phyloP scores from a whole-genome alignment of 1,140 invertebrate species.

The Monomorium pharaonis region DNA sequence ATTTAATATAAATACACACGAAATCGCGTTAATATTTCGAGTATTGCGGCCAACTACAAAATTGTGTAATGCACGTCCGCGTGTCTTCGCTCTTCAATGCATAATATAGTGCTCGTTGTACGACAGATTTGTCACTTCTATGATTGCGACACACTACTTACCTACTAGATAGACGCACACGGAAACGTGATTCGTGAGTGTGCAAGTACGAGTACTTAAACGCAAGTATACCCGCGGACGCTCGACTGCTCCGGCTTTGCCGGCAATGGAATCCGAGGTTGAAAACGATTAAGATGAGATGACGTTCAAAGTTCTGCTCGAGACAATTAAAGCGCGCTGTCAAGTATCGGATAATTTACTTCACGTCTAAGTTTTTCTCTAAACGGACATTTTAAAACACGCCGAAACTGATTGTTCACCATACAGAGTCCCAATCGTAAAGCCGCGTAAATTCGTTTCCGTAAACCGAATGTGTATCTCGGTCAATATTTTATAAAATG shows the following conservation, averaged over 20 bases:
- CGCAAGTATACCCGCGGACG: constrained; percentile 36
- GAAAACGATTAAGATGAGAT: constrained; percentile 46
- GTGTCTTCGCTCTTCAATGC: constrained; percentile 38
- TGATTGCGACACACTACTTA: constrained; percentile 75
- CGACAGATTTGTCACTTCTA: constrained; percentile 75
- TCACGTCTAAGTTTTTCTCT: constrained; percentile 10
- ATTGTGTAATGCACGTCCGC: constrained; percentile 40
- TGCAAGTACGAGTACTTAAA: constrained; percentile 60
- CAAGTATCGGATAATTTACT: not conserved
- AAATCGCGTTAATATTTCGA: constrained; percentile 13
- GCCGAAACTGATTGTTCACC: not conserved
- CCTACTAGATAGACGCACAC: constrained; percentile 69
- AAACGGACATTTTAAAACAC: not conserved
- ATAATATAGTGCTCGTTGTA: constrained; percentile 59
- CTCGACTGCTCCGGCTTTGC: constrained; percentile 37
- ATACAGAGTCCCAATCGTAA: not conserved
- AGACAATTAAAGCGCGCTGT: not conserved
- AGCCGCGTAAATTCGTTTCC: not conserved
- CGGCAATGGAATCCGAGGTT: constrained; percentile 53
- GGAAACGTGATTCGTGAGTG: constrained; percentile 24
- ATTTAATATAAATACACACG: not conserved
- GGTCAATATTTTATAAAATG: not conserved
- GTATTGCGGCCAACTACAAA: constrained; percentile 36
- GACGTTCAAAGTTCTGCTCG: constrained; percentile 32
- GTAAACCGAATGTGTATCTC: not conserved